phyloP scores from a whole-genome alignment of 2,888 invertebrate genomes.

The Microdon myrmicae region DNA sequence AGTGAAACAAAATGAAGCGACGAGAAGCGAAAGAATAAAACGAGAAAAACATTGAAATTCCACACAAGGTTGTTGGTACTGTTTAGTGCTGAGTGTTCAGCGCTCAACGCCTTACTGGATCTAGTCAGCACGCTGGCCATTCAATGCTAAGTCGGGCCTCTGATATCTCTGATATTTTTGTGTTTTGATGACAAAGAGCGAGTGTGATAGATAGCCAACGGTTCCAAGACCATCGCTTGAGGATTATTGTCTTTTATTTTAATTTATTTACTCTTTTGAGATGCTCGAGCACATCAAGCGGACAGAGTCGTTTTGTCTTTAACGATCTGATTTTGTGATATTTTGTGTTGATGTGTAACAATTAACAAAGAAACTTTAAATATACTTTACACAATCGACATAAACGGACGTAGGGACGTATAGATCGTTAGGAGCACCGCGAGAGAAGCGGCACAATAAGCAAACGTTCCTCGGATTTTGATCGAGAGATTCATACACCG shows the following conservation, averaged over 20 bases:
- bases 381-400: constrained; percentile 27
- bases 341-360: constrained; percentile 35
- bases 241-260: constrained; percentile 1
- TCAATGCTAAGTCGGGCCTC: too few relatives aligned
- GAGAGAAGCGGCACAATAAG: constrained; percentile 25
- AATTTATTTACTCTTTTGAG: constrained; percentile 3
- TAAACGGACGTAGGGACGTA: constrained; percentile 18
- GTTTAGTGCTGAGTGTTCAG: constrained; percentile 2
- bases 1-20: too few relatives aligned
- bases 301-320: constrained; percentile 15
- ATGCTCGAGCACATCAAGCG: neutral
- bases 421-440: constrained; percentile 7
- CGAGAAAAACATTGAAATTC: constrained; percentile 35
- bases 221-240: constrained; percentile 6
- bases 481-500: constrained; percentile 43
- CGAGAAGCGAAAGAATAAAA: too few relatives aligned
- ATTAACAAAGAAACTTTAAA: constrained; percentile 50
- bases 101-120: too few relatives aligned
- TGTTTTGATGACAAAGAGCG: constrained; percentile 22
- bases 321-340: constrained; percentile 27
- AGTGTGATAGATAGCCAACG: constrained; percentile 19
- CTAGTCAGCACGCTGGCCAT: too few relatives aligned
- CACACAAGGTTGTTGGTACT: constrained; percentile 42
- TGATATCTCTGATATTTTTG: constrained; percentile 7
- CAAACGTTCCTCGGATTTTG: constrained; percentile 43